Evolutionary conservation across 1,140 invertebrate genomes (phyloP).

Genomic region (Drosophila eugracilis): DNA sequence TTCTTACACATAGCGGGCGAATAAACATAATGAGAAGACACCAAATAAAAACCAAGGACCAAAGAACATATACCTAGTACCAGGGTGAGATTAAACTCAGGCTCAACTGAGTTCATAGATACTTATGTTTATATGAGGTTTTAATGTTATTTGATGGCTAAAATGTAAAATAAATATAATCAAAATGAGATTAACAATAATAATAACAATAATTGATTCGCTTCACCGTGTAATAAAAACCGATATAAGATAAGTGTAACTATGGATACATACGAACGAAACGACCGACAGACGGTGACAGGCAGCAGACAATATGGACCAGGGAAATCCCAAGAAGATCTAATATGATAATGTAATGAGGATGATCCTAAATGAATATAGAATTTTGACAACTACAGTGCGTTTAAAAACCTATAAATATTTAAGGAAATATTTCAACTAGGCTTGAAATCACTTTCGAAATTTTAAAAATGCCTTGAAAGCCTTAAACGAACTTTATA

Average conservation of each 20-base stretch:
- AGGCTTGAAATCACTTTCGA: neutral
- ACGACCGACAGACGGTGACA: slow-evolving; percentile 58
- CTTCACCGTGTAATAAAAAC: slow-evolving; percentile 17
- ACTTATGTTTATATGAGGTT: slow-evolving; percentile 12
- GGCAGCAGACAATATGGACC: slow-evolving; percentile 75
- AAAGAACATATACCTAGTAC: slow-evolving; percentile 40
- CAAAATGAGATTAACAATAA: slow-evolving; percentile 4
- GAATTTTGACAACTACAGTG: neutral
- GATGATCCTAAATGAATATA: neutral
- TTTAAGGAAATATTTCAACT: neutral
- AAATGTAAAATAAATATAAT: slow-evolving; percentile 10
- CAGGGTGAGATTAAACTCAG: slow-evolving; percentile 32
- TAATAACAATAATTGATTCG: slow-evolving; percentile 3
- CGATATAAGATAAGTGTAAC: slow-evolving; percentile 11
- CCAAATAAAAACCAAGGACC: slow-evolving; percentile 44
- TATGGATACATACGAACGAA: slow-evolving; percentile 65
- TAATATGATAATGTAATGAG: neutral
- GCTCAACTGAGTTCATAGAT: neutral
- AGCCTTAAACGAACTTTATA: too few species aligned
- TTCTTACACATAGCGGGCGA: slow-evolving; percentile 24
- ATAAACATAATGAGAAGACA: slow-evolving; percentile 33
- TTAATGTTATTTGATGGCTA: slow-evolving; percentile 17
- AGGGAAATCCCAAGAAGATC: slow-evolving; percentile 7
- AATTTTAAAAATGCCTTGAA: too few species aligned
- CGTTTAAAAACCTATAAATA: neutral